Base-by-base conservation (phyloP, 2,888 invertebrate species). In the Boloria selene region DNA sequence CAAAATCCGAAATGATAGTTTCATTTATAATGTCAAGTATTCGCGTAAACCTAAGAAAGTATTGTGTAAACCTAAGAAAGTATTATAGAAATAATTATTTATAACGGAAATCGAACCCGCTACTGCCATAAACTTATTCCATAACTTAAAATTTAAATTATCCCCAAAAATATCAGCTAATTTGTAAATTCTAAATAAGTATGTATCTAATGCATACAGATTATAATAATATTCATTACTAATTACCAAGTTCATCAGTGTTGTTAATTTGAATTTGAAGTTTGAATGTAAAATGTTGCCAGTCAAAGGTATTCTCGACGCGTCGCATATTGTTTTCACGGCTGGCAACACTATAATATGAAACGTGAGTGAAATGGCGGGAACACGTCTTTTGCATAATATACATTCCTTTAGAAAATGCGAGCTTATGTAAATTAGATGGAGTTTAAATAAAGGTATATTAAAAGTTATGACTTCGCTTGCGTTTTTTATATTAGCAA, bases 311-410 rank as follows among this genome's bases (percentile, higher is more conserved):
- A 88, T 88, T 87, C 88, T 72, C 67, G 74, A 64, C 83, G 79
- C 85, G 86, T 82, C 85, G 84, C 83, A 86, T 87, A 86, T 89
- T 88, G 84, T 89, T 89, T 87, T 88, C 82, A 88, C 86, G 89
- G 79, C 79, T 85, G 88, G 85, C 83, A 84, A 82, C 87, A 84
- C 80, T 72, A 72, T 87, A 87, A 87, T 84, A 81, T 85, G 85
- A 84, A 83, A 81, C 83, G 84, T 75, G 74, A 74, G 71, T 61
- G 67, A 61, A 56, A 69, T 68, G 64, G 70, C 62, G 62, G 51
- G 31, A 67, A 68, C 58, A 51, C 56, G 64, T 51, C 53, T 67
- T 69, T 68, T 62, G 68, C 66, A 56, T 62, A 56, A 56, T 16
- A 44, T 56, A 44, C 56, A 64, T 61, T 65, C 53, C 50, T 54